Evolutionary conservation across 2,113 vertebrate genomes (phyloP).

Genomic region (Cephalopholis sonnerati): DNA sequence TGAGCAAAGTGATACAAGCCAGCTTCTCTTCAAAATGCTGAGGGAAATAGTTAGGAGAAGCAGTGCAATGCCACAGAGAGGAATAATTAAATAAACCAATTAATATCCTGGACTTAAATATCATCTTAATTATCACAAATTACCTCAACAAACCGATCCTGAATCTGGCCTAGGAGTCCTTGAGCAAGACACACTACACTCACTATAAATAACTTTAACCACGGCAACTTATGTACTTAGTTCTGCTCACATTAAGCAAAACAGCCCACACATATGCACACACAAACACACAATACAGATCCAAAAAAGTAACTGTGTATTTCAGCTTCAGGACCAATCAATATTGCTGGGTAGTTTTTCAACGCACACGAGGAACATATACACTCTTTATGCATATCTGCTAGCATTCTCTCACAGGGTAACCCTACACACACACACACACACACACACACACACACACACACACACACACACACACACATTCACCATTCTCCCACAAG

Average conservation of each 20-base stretch:
- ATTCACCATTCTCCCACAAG: not conserved
- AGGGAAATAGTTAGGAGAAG: not conserved
- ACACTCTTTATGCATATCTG: slow-evolving; percentile 21
- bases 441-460: slow-evolving; percentile 2
- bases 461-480: not conserved
- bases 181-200: not conserved
- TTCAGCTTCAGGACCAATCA: slow-evolving; percentile 16
- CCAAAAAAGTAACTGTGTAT: slow-evolving; percentile 7
- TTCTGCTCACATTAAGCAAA: not conserved
- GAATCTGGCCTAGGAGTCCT: not conserved
- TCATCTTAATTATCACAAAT: slow-evolving; percentile 6
- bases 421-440: not conserved
- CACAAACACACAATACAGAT: slow-evolving; percentile 12
- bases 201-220: not conserved
- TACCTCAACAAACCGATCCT: not conserved
- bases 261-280: not conserved
- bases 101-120: not conserved
- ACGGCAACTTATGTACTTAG: not conserved
- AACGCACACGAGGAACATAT: not conserved
- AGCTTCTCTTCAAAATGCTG: slow-evolving; percentile 7
- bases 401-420: slow-evolving; percentile 25
- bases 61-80: not conserved
- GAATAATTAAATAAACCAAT: slow-evolving; percentile 15
- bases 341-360: not conserved
- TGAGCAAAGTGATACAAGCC: slow-evolving; percentile 2